phyloP scores from a whole-genome alignment of 2,113 vertebrate species.

The Sander vitreus region DNA sequence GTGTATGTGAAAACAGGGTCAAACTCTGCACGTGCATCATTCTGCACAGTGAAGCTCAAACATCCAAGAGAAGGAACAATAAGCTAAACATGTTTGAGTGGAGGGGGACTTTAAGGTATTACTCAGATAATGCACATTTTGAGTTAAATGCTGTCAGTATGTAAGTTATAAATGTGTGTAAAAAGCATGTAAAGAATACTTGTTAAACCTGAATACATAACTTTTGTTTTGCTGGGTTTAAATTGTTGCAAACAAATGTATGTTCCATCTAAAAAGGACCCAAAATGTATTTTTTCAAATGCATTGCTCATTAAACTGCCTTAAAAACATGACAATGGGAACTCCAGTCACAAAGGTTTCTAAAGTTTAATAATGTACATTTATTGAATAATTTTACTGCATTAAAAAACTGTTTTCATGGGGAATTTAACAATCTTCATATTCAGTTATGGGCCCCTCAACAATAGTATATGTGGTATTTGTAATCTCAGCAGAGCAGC shows the following conservation, averaged over 20 bases:
- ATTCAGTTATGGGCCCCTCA: not conserved
- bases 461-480: not conserved
- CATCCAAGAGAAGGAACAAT: too few relatives aligned
- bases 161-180: too few relatives aligned
- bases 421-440: not conserved
- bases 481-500: not conserved
- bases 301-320: not conserved
- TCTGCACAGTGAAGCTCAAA: too few relatives aligned
- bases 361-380: not conserved
- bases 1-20: too few relatives aligned
- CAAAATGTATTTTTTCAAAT: not conserved
- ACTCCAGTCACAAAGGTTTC: not conserved
- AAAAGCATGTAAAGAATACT: not conserved
- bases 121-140: not conserved
- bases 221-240: not conserved
- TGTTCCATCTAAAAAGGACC: not conserved
- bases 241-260: not conserved
- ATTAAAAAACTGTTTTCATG: not conserved
- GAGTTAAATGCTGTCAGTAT: too few relatives aligned
- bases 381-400: not conserved
- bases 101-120: too few relatives aligned
- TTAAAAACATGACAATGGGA: not conserved
- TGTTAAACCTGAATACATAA: not conserved
- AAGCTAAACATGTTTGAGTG: too few relatives aligned
- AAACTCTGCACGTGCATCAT: too few relatives aligned